Evolutionary conservation across 1,140 invertebrate genomes (phyloP).

Genomic region (Thaumetopoea pityocampa): DNA sequence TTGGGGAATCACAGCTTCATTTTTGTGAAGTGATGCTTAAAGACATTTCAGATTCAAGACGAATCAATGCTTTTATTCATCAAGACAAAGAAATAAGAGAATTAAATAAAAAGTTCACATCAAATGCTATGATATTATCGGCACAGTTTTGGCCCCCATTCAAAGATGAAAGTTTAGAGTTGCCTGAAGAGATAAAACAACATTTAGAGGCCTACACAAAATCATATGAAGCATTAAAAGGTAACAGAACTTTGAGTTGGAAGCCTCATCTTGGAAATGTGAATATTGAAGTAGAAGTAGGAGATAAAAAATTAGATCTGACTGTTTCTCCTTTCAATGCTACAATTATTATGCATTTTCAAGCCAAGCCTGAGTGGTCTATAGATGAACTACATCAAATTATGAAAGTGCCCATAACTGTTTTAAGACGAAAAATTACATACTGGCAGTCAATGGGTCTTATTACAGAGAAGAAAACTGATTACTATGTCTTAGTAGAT

Average conservation of each 20-base stretch:
- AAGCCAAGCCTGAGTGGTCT: conserved; percentile 89
- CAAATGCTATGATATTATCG: conserved; percentile 91
- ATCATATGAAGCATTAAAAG: conserved; percentile 94
- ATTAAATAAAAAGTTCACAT: conserved; percentile 79
- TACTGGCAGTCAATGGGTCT: conserved; percentile 95
- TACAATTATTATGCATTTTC: conserved; percentile 95
- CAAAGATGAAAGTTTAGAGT: conserved; percentile 93
- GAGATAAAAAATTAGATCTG: conserved; percentile 87
- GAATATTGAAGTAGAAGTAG: conserved; percentile 93
- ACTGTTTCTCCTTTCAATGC: conserved; percentile 95
- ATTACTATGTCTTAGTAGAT: conserved; percentile 88
- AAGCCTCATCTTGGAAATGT: conserved; percentile 95
- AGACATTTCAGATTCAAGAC: conserved; percentile 92
- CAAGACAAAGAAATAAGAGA: conserved; percentile 80
- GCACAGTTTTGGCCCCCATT: conserved; percentile 99
- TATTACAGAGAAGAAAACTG: conserved; percentile 84
- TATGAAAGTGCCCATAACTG: conserved; percentile 90
- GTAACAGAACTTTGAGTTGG: conserved; percentile 95
- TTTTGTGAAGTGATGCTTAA: conserved; percentile 99
- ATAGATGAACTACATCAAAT: conserved; percentile 89
- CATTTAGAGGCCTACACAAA: conserved; percentile 93
- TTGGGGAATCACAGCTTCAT: conserved; percentile 97
- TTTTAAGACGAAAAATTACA: conserved; percentile 88
- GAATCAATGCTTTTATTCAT: conserved; percentile 92
- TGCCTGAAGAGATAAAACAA: conserved; percentile 88